phyloP scores from a whole-genome alignment of 2,797 vertebrate species.

The Lithobates pipiens region DNA sequence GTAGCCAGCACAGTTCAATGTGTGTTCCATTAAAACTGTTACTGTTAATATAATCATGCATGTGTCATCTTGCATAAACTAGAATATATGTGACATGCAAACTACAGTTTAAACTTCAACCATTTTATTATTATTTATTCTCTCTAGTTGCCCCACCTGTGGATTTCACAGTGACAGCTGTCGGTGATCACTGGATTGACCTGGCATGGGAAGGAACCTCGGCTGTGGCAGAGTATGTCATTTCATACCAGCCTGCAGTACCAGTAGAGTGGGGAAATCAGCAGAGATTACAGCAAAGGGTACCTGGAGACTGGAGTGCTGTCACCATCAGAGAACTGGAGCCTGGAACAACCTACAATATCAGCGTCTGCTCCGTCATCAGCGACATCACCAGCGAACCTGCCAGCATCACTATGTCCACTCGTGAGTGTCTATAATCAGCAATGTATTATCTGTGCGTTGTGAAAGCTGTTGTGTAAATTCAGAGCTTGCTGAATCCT shows the following conservation, averaged over 20 bases:
- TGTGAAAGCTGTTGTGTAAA: too few relatives aligned
- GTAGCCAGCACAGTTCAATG: too few relatives aligned
- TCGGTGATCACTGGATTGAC: constrained; percentile 87
- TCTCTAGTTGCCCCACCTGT: constrained; percentile 87
- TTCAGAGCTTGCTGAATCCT: too few relatives aligned
- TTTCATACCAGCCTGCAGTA: constrained; percentile 88
- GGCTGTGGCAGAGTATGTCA: constrained; percentile 87
- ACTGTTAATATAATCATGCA: too few relatives aligned
- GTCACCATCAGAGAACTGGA: constrained; percentile 87
- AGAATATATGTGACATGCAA: background rate
- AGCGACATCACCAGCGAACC: constrained; percentile 88
- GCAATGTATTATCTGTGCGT: background rate
- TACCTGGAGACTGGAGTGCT: constrained; percentile 87
- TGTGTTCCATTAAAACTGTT: too few relatives aligned
- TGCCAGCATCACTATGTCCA: constrained; percentile 84
- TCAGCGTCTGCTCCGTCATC: constrained; percentile 91
- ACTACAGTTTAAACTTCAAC: background rate
- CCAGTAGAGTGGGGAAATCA: constrained; percentile 72
- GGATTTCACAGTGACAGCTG: constrained; percentile 83
- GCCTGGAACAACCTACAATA: constrained; percentile 91
- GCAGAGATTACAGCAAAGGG: constrained; percentile 87
- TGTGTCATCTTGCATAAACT: too few relatives aligned
- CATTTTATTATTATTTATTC: constrained; percentile 65
- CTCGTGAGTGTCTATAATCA: constrained; percentile 83
- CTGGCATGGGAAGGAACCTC: constrained; percentile 90